phyloP scores from a whole-genome alignment of 1,140 invertebrate genomes.

The Mactra quadrangularis region DNA sequence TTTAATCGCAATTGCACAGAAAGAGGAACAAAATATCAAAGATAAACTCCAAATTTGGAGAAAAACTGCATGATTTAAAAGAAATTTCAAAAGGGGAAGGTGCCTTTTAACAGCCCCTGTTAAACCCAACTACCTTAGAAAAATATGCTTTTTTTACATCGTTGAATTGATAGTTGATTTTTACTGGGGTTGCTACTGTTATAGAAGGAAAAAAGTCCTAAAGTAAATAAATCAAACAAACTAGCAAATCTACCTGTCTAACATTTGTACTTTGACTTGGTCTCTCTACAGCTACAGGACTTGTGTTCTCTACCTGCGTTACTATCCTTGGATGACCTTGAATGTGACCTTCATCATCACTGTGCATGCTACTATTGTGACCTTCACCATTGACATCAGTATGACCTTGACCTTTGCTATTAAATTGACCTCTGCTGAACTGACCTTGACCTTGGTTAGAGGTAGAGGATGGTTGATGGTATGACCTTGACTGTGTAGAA shows the following conservation, averaged over 20 bases:
- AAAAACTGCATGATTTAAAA: too few relatives aligned
- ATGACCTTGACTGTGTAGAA: conserved; percentile 13
- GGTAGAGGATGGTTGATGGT: background rate
- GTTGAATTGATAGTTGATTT: too few relatives aligned
- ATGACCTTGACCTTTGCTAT: background rate
- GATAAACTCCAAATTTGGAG: too few relatives aligned
- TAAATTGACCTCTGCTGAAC: conserved; percentile 2
- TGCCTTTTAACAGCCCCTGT: too few relatives aligned
- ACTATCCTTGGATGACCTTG: conserved; percentile 40
- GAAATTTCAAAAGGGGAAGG: too few relatives aligned
- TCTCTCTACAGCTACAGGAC: conserved; percentile 47
- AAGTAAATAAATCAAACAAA: too few relatives aligned
- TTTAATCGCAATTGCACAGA: too few relatives aligned
- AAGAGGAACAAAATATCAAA: too few relatives aligned
- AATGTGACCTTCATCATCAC: conserved; percentile 32
- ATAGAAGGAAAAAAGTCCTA: too few relatives aligned
- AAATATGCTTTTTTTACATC: too few relatives aligned
- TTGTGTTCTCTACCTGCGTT: conserved; percentile 55
- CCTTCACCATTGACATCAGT: background rate
- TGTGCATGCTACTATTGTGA: conserved; percentile 28
- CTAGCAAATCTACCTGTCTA: conserved; percentile 33
- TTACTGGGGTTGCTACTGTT: too few relatives aligned
- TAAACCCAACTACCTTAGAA: too few relatives aligned
- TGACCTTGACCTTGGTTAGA: background rate
- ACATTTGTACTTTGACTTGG: background rate